Evolutionary conservation across 2,888 invertebrate species (phyloP).

Genomic region (Himalopsyche tibetana): DNA sequence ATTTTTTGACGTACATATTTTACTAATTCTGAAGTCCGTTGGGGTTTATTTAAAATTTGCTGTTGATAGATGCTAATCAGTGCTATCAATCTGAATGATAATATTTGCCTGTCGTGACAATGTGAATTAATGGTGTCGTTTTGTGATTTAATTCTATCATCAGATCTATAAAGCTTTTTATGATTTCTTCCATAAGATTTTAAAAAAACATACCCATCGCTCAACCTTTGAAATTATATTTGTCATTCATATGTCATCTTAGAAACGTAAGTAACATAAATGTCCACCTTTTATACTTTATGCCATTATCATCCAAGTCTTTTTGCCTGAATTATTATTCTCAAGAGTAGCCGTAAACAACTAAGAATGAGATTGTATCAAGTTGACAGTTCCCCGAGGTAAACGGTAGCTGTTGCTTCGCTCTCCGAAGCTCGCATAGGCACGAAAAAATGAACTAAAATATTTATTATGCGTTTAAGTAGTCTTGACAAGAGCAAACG

Average conservation of each 20-base stretch:
- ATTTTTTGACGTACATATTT: no score
- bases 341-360: conserved; percentile 33
- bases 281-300: conserved; percentile 14
- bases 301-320: conserved; percentile 28
- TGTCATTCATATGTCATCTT: not conserved
- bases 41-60: no score
- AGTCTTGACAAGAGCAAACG: no score
- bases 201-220: not conserved
- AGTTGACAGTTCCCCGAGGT: conserved; percentile 6
- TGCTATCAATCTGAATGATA: no score
- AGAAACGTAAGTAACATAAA: conserved; percentile 20
- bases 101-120: no score
- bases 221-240: not conserved
- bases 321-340: conserved; percentile 19
- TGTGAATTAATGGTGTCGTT: no score
- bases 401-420: conserved; percentile 13
- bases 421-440: not conserved
- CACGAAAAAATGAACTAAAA: not conserved
- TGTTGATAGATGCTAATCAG: no score
- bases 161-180: no score
- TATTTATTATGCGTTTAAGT: no score
- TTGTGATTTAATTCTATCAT: no score
- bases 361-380: conserved; percentile 12
- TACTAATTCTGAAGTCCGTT: no score
- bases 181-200: no score